phyloP scores from a whole-genome alignment of 2,888 invertebrate genomes.

The Tenthredo livida region DNA sequence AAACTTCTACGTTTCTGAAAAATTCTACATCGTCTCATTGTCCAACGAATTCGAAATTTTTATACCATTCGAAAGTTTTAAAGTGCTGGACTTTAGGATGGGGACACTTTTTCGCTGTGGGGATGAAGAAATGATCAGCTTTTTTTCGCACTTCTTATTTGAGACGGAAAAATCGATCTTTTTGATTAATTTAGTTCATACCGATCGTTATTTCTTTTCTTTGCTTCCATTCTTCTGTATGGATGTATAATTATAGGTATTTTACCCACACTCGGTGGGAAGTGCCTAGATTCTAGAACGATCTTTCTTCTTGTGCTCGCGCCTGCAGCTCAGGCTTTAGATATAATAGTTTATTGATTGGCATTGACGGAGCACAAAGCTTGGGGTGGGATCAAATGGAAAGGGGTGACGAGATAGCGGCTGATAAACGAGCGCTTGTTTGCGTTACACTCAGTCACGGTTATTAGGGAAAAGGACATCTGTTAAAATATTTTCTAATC shows the following conservation, averaged over 20 bases:
- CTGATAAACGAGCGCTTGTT: constrained; percentile 65
- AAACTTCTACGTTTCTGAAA: too few species aligned
- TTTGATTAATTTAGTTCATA: not conserved
- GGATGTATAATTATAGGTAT: not conserved
- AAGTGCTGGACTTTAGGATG: too few species aligned
- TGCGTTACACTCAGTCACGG: constrained; percentile 71
- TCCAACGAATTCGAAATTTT: too few species aligned
- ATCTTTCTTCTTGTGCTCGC: not conserved
- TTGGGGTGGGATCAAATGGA: constrained; percentile 46
- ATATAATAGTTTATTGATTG: constrained; percentile 48
- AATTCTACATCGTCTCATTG: too few species aligned
- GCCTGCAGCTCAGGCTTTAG: not conserved
- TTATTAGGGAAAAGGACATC: constrained; percentile 75
- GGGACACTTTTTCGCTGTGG: too few species aligned
- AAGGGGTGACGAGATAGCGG: constrained; percentile 63
- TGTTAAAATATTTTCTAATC: constrained; percentile 73
- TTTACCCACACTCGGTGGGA: not conserved
- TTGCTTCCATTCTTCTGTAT: not conserved
- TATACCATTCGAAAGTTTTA: too few species aligned
- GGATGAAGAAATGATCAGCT: not conserved
- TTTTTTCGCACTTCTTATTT: not conserved
- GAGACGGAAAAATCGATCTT: not conserved
- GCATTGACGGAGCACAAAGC: constrained; percentile 5
- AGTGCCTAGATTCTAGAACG: not conserved
- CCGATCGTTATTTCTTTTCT: not conserved